These are phyloP conservation scores for Paratrypauchen microcephalus DNA, from an alignment of 2,797 vertebrate genomes.

Conservation along the genomic window DNA sequence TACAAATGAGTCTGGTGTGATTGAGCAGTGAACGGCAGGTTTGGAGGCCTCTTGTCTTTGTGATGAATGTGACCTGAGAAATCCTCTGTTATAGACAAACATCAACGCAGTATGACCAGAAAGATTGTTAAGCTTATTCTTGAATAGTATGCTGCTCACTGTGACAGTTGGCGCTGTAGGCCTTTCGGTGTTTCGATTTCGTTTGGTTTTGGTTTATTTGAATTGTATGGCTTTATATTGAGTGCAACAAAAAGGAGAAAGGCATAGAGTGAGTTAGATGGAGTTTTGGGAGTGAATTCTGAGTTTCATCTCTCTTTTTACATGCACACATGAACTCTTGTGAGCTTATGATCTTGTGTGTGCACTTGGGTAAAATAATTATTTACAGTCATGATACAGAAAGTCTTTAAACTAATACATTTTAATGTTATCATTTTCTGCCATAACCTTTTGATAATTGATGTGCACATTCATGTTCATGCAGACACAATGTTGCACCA, in stretches of 20 bases:
- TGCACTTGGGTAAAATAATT: background rate
- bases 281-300: too few species aligned
- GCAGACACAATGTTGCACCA: constrained; percentile 8
- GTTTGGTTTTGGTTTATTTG: background rate
- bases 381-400: background rate
- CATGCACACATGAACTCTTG: too few species aligned
- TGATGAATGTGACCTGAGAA: constrained; percentile 44
- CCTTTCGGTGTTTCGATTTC: background rate
- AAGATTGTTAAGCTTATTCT: background rate
- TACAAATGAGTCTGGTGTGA: constrained; percentile 53
- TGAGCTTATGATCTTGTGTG: too few species aligned
- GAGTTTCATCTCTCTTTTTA: too few species aligned
- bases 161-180: background rate
- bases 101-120: constrained; percentile 10
- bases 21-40: constrained; percentile 46
- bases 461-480: constrained; percentile 11
- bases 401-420: background rate
- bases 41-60: constrained; percentile 43
- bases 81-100: constrained; percentile 28
- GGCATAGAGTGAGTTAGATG: too few species aligned
- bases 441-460: background rate
- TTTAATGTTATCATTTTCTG: background rate
- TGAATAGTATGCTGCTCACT: background rate
- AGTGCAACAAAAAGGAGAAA: background rate
- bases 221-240: background rate